Evolutionary conservation across 2,888 invertebrate genomes (phyloP).

Genomic region (Pseudolycoriella hygida): DNA sequence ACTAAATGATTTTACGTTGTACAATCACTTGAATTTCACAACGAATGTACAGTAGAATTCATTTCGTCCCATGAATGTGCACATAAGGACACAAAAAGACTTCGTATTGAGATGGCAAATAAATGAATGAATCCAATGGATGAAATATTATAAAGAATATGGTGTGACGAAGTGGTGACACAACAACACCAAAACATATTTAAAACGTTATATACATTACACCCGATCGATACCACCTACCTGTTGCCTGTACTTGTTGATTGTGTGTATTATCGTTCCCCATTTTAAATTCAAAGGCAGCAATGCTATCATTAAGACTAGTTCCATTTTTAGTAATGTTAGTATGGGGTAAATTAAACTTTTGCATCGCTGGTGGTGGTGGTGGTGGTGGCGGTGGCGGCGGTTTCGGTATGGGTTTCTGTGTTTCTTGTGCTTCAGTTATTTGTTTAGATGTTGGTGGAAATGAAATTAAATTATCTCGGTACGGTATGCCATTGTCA

Average conservation of each 20-base stretch:
- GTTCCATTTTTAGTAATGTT: slow-evolving; percentile 13
- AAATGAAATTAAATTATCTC: neutral
- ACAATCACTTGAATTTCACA: no score
- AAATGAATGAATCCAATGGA: no score
- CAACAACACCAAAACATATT: no score
- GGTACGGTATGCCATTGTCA: neutral
- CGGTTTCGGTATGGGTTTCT: slow-evolving; percentile 23
- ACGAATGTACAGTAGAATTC: no score
- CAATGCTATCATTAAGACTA: slow-evolving; percentile 8
- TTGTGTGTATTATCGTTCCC: slow-evolving; percentile 1
- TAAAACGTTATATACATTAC: no score
- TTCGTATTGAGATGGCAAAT: no score
- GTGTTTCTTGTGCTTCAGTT: slow-evolving; percentile 21
- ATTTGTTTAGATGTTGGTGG: slow-evolving; percentile 10
- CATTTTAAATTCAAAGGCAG: slow-evolving; percentile 10
- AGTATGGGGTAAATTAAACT: slow-evolving; percentile 16
- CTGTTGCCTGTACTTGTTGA: slow-evolving; percentile 27
- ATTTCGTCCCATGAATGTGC: no score
- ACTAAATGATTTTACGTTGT: no score
- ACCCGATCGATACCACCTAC: slow-evolving; percentile 18
- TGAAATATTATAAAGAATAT: no score
- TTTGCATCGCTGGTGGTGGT: slow-evolving; percentile 22
- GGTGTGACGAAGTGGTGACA: no score
- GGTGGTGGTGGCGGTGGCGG: slow-evolving; percentile 22
- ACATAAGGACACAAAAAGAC: no score